phyloP scores from a whole-genome alignment of 2,113 vertebrate species.

The Elephantulus edwardii region DNA sequence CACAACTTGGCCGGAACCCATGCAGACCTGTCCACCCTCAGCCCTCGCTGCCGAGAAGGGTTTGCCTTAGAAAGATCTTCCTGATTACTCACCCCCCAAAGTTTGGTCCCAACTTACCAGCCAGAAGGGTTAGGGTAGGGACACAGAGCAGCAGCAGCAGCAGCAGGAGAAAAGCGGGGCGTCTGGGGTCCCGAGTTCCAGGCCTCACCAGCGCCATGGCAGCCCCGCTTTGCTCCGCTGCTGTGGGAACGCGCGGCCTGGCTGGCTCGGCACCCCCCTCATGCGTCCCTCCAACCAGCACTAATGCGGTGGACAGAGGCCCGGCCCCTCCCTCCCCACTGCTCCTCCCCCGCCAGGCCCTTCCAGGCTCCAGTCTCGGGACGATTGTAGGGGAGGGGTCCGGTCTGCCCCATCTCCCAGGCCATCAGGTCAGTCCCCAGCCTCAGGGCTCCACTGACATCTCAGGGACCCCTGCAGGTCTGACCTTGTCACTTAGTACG shows the following conservation, averaged over 20 bases:
- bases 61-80: background rate
- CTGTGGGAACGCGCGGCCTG: conserved; percentile 57
- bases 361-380: conserved; percentile 1
- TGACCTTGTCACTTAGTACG: background rate
- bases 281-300: conserved; percentile 75
- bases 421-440: background rate
- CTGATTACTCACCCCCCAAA: background rate
- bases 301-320: conserved; percentile 79
- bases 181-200: background rate
- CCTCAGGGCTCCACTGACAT: background rate
- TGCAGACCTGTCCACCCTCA: background rate
- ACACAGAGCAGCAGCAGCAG: background rate
- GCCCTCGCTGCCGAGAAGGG: background rate
- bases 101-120: conserved; percentile 64
- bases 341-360: conserved; percentile 17
- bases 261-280: conserved; percentile 57
- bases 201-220: conserved; percentile 65
- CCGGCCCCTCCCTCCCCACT: conserved; percentile 49
- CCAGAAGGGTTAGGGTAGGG: background rate
- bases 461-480: background rate
- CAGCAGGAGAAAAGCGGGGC: background rate
- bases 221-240: conserved; percentile 31
- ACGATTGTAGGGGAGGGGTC: background rate
- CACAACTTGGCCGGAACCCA: background rate
- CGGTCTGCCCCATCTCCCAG: background rate